Evolutionary conservation across 1,140 invertebrate genomes (phyloP).

Genomic region (Drosophila gunungcola): DNA sequence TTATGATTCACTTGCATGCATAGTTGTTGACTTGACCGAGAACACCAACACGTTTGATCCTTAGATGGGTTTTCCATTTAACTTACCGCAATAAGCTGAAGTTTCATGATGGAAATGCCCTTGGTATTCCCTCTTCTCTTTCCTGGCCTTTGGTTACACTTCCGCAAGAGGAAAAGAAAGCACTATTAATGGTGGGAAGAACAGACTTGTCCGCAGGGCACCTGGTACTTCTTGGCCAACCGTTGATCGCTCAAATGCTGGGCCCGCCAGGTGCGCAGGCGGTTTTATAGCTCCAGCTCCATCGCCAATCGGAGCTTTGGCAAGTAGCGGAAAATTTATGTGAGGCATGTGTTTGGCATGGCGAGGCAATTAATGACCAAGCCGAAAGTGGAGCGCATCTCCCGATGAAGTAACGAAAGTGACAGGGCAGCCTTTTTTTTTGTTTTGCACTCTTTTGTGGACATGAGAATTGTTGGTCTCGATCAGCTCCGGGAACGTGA

Average conservation of each 20-base stretch:
- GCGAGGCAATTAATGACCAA: constrained; percentile 30
- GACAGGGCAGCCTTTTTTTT: constrained; percentile 36
- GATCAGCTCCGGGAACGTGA: constrained; percentile 57
- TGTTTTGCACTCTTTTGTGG: constrained; percentile 43
- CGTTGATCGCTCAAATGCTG: constrained; percentile 72
- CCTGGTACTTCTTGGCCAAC: constrained; percentile 35
- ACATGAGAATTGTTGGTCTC: constrained; percentile 65
- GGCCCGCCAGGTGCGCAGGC: constrained; percentile 62
- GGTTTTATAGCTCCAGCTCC: constrained; percentile 60
- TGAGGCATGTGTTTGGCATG: constrained; percentile 66
- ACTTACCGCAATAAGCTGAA: constrained; percentile 74
- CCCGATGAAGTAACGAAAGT: constrained; percentile 77
- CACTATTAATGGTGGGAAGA: constrained; percentile 4
- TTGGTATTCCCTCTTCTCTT: constrained; percentile 6
- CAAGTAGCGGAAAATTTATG: constrained; percentile 62
- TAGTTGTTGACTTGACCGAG: constrained; percentile 11
- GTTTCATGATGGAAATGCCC: constrained; percentile 47
- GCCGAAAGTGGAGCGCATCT: constrained; percentile 71
- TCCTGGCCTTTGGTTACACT: constrained; percentile 12
- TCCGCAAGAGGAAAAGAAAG: constrained; percentile 24
- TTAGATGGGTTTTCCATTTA: constrained; percentile 2
- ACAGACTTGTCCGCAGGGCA: constrained; percentile 16
- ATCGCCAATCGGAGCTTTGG: constrained; percentile 37
- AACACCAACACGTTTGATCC: constrained; percentile 12
- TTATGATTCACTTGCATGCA: constrained; percentile 36